Percentiles rank a stretch among this genome's conserved stretches.
These are phyloP conservation scores for Drosophila watanabei DNA, from an alignment of 1,140 invertebrate species.

Conservation along the genomic window DNA sequence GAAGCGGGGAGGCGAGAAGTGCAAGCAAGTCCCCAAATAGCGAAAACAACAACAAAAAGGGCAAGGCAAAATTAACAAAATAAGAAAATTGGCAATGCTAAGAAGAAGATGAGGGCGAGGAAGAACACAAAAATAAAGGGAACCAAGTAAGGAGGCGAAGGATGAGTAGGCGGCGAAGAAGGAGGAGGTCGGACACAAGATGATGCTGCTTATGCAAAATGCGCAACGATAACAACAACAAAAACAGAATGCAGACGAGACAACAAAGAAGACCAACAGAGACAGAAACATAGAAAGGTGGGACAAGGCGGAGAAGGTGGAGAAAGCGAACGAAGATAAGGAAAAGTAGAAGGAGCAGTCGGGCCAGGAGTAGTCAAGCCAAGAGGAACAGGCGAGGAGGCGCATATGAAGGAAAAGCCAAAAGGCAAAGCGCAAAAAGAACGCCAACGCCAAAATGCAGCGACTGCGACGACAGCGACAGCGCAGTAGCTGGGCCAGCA, in stretches of 20 bases:
- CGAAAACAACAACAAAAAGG: slow-evolving; percentile 42
- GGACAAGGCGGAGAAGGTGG: background rate
- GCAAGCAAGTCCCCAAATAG: slow-evolving; percentile 75
- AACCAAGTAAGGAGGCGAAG: slow-evolving; percentile 4
- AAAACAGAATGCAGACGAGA: slow-evolving; percentile 57
- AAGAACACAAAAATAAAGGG: slow-evolving; percentile 16
- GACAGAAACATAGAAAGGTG: slow-evolving; percentile 11
- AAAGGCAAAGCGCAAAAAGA: slow-evolving; percentile 78
- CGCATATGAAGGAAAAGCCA: slow-evolving; percentile 69
- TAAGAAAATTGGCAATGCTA: slow-evolving; percentile 60
- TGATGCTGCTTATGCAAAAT: slow-evolving; percentile 69
- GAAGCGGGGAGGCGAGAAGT: slow-evolving; percentile 26
- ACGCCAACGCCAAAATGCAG: slow-evolving; percentile 80
- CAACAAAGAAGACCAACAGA: slow-evolving; percentile 76
- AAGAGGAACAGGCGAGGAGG: slow-evolving; percentile 15
- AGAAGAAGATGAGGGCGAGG: slow-evolving; percentile 1
- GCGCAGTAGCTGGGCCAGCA: slow-evolving; percentile 33
- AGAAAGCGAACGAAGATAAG: background rate
- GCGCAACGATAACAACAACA: slow-evolving; percentile 52
- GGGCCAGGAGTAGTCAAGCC: slow-evolving; percentile 2
- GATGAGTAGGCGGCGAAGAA: slow-evolving; percentile 25
- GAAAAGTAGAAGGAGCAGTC: slow-evolving; percentile 10
- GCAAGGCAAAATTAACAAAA: slow-evolving; percentile 60
- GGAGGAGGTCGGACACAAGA: slow-evolving; percentile 22
- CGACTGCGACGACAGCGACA: slow-evolving; percentile 40